Evolutionary conservation across 2,113 vertebrate genomes (phyloP).

Genomic region (Aramus guarauna): DNA sequence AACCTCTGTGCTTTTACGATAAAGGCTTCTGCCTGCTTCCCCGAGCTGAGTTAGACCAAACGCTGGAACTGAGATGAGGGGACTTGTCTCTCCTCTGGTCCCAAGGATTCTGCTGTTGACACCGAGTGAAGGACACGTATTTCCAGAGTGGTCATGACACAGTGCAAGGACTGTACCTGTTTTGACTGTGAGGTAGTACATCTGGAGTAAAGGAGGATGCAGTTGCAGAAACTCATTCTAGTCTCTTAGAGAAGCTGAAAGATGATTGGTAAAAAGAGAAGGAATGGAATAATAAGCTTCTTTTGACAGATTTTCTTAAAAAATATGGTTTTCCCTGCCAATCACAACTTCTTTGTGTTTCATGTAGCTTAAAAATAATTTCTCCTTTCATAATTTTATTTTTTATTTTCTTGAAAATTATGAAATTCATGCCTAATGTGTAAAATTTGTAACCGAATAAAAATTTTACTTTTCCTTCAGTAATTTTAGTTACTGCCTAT

Average conservation of each 20-base stretch:
- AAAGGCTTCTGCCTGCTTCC: not conserved
- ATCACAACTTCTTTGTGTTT: not conserved
- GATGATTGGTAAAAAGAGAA: not conserved
- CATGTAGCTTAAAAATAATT: not conserved
- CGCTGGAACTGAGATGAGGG: too few relatives aligned
- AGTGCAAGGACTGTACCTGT: not conserved
- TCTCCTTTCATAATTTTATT: not conserved
- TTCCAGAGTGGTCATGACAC: not conserved
- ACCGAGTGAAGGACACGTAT: not conserved
- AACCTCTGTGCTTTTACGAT: not conserved
- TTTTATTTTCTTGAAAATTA: not conserved
- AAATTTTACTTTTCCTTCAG: not conserved
- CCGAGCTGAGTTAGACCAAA: not conserved
- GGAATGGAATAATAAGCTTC: not conserved
- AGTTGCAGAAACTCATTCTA: not conserved
- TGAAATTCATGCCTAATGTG: not conserved
- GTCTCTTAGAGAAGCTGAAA: not conserved
- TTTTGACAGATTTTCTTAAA: not conserved
- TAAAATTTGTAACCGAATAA: not conserved
- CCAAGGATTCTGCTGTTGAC: not conserved
- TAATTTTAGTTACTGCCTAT: not conserved
- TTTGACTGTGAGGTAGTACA: not conserved
- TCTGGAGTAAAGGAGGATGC: not conserved
- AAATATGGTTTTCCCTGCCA: not conserved
- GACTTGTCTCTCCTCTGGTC: not conserved